Base-by-base conservation (phyloP, 2,797 vertebrate genomes). In the Macropus fuliginosus region DNA sequence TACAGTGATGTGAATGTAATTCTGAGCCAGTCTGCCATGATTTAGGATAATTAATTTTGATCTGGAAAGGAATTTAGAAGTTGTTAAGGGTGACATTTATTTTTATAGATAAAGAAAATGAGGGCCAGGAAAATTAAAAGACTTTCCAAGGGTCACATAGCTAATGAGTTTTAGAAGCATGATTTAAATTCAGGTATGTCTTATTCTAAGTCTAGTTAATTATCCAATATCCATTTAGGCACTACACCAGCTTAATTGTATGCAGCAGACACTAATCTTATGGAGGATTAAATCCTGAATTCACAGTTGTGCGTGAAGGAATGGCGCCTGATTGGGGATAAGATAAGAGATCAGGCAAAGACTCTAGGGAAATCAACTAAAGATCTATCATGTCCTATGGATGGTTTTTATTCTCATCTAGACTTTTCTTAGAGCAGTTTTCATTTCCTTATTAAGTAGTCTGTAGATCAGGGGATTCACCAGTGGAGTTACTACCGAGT, bases 401-500 rank as follows among this genome's bases (percentile, higher is more conserved):
- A 29, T 56, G 91, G 29, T 93, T 94, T 92, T 95, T 95, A 52
- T n/a, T 14, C 14, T 29, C 29, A 56, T 89, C 14, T 54, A 54
- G 66, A 97, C 74, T 95, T 96, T 97, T 96, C 89, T 94, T 81
- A 96, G 91, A 66, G 96, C 93, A 40, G 56, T 54, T 12, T 95
- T 97, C 87, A 96, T 92, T 24, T 97, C 96, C 55, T 96, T 97
- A 56, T 97, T 97, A 34, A 55, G 4, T 28, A 96, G 95, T 66
- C 97, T 96, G 0, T 95, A 97, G 92, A 97, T 96, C 13, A 96
- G 62, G 0, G 93, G 96, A 55, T 97, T 96, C 57, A 96, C 10
- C 91, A 97, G 93, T 91, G 97, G 96, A 2, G 96, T 96, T 56
- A 96, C 56, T 11, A 91, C 90, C 34, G 96, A 96, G 16, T 96